A percentile compares a stretch with the other conserved stretches of the same genome.
Evolutionary conservation across 2,888 invertebrate genomes (phyloP).

Genomic region (Oscheius sp.): DNA sequence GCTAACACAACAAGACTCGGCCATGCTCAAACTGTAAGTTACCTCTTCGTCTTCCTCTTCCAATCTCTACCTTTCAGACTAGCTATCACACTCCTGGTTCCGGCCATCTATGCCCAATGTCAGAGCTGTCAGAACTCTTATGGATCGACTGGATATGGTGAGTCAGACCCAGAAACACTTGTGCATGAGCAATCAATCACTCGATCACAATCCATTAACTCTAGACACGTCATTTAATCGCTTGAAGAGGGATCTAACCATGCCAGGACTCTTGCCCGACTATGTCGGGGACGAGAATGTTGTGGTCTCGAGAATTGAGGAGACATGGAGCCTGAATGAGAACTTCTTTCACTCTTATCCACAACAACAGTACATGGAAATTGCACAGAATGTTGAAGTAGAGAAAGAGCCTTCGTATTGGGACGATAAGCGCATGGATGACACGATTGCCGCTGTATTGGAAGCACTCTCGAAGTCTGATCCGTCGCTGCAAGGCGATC

Average conservation of each 20-base stretch:
- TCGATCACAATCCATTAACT: too few relatives aligned
- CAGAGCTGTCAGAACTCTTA: background rate
- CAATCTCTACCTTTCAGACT: background rate
- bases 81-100: background rate
- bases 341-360: conserved; percentile 48
- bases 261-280: conserved; percentile 66
- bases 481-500: background rate
- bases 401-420: background rate
- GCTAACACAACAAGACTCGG: conserved; percentile 14
- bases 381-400: background rate
- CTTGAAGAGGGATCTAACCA: conserved; percentile 11
- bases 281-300: conserved; percentile 66
- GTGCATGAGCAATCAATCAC: background rate
- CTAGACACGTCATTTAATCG: conserved; percentile 21
- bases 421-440: conserved; percentile 15
- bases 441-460: conserved; percentile 12
- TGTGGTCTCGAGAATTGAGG: conserved; percentile 59
- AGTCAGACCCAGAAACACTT: background rate
- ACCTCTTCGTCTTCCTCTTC: background rate
- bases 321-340: conserved; percentile 62
- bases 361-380: too few relatives aligned
- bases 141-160: conserved; percentile 21
- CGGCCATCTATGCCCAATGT: conserved; percentile 17
- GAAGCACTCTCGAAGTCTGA: background rate
- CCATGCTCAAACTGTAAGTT: conserved; percentile 33